Base-by-base conservation (phyloP, 2,113 vertebrate genomes). In the Nibea coibor region DNA sequence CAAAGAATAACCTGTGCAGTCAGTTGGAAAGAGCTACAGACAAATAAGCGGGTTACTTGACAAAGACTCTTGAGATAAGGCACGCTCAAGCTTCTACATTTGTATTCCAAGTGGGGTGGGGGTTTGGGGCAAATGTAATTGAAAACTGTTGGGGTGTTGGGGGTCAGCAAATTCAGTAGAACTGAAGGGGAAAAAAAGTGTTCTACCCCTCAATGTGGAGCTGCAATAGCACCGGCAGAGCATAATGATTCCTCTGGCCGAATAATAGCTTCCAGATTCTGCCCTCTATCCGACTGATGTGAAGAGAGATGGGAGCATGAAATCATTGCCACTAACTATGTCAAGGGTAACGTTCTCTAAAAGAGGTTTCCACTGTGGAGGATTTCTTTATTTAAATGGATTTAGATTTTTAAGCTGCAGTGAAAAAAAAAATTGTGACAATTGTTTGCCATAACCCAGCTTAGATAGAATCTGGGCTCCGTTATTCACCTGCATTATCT, bases 111-210 rank as follows among this genome's bases (percentile, higher is more conserved):
- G 64, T 71, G 17, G 69, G 69, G 53, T 61, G 43, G 45, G 61
- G 53, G 72, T 64, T 65, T 59, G 76, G 58, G 77, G 76, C 59
- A 88, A 75, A 88, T 87, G 92, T 90, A 94, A 93, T 94, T 93
- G 90, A 93, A 94, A 93, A 87, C 54, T 76, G 75, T 78, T 81
- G 63, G 48, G 88, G 80, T 88, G 83, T 82, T 35, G 57, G 79
- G 72, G 83, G 82, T 92, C 87, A 90, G 66, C 73, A 89, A 87
- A 91, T 92, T 92, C 87, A 90, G 84, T 82, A 87, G 70, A 78
- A 78, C 88, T 6, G n/a, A 3, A 22, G 48, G 4, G 48, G 0
- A 16, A 70, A 62, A 83, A 71, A 80, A 43, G 75, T 63, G 69
- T 82, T 89, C 31, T 35, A 35, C 31, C 31, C 31, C 31, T 35